These are phyloP conservation scores for Gymnocheta viridis DNA, from an alignment of 2,888 invertebrate genomes.

Conservation along the genomic window DNA sequence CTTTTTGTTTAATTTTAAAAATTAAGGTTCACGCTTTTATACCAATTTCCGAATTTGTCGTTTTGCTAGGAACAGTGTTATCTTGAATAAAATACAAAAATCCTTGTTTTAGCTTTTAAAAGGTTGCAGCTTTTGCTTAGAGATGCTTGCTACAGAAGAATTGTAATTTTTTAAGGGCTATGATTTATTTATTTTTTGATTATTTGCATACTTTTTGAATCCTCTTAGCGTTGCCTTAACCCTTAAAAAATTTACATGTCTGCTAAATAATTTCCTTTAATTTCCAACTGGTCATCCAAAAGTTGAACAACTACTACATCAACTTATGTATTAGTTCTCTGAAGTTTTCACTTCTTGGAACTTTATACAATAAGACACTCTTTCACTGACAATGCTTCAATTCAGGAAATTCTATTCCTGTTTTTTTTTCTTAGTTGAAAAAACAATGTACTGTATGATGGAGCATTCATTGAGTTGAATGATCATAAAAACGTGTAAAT, in stretches of 20 bases:
- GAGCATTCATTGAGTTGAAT: not conserved
- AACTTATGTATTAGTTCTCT: not conserved
- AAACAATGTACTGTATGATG: not conserved
- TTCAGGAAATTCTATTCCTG: slow-evolving; percentile 8
- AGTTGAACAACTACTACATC: not conserved
- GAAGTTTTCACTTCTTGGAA: slow-evolving; percentile 1
- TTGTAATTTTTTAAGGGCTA: too few relatives aligned
- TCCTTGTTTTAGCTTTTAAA: too few relatives aligned
- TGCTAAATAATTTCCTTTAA: not conserved
- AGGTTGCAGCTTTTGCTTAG: too few relatives aligned
- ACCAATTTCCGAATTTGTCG: too few relatives aligned
- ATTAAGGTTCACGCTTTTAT: too few relatives aligned
- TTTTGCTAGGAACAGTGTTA: too few relatives aligned
- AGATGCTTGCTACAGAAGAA: too few relatives aligned
- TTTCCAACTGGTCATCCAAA: not conserved
- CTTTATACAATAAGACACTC: not conserved
- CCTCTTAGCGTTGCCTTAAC: not conserved
- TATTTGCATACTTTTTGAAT: too few relatives aligned
- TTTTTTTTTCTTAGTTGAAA: not conserved
- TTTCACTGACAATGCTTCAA: not conserved
- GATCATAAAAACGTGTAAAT: slow-evolving; percentile 44
- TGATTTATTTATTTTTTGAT: too few relatives aligned
- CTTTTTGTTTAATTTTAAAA: too few relatives aligned
- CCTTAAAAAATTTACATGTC: not conserved
- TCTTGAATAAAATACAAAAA: too few relatives aligned